phyloP scores from a whole-genome alignment of 2,888 invertebrate species.

The Drosophila merina region DNA sequence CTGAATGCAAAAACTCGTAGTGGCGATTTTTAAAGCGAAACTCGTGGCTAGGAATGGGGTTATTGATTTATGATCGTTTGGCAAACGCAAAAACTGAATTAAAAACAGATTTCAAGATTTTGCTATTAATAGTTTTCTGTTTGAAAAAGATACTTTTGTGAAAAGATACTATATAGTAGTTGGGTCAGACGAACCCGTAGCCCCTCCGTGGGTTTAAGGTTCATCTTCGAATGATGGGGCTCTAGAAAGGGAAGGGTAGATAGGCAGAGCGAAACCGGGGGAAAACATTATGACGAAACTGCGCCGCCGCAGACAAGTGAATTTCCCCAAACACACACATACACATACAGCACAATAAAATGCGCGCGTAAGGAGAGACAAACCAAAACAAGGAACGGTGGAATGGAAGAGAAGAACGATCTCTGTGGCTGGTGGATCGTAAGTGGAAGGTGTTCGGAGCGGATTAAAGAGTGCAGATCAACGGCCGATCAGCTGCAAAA shows the following conservation, averaged over 20 bases:
- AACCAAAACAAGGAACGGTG: conserved; percentile 61
- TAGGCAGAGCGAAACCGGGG: conserved; percentile 11
- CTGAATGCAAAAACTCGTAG: no score
- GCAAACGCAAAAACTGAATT: no score
- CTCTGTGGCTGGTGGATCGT: conserved; percentile 3
- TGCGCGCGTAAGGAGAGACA: conserved; percentile 57
- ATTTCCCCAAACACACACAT: conserved; percentile 31
- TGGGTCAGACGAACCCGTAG: no score
- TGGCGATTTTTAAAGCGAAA: not conserved
- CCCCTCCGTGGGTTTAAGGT: no score
- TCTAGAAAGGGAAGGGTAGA: no score
- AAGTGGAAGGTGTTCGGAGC: conserved; percentile 5
- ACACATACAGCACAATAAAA: conserved; percentile 41
- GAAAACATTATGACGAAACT: conserved; percentile 61
- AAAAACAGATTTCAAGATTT: no score
- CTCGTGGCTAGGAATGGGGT: not conserved
- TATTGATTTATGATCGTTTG: conserved; percentile 4
- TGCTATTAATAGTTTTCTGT: no score
- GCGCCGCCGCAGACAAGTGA: conserved; percentile 48
- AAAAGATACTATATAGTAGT: no score
- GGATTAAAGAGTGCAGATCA: conserved; percentile 24
- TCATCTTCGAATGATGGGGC: no score
- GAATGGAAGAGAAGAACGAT: conserved; percentile 46
- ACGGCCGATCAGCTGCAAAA: conserved; percentile 15
- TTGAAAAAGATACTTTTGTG: no score